Evolutionary conservation across 1,140 invertebrate species (phyloP).

Genomic region (Aphaenogaster floridana): DNA sequence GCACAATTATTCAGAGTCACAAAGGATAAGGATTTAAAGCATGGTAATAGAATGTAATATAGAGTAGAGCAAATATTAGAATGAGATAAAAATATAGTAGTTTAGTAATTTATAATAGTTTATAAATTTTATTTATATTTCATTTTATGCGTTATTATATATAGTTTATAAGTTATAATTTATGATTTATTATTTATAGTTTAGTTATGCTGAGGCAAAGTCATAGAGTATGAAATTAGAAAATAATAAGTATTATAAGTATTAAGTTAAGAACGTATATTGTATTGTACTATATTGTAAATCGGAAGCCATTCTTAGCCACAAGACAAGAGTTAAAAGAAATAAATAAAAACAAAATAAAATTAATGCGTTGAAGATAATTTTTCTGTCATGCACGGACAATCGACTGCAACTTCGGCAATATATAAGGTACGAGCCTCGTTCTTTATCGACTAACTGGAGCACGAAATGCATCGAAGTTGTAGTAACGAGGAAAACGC

Average conservation of each 20-base stretch:
- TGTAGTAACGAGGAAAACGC: slow-evolving; percentile 26
- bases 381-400: background rate
- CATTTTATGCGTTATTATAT: background rate
- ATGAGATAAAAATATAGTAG: background rate
- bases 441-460: slow-evolving; percentile 20
- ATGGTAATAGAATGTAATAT: background rate
- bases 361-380: background rate
- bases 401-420: background rate
- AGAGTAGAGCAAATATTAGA: background rate
- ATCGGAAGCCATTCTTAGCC: background rate
- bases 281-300: background rate
- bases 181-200: background rate
- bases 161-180: background rate
- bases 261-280: background rate
- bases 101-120: background rate
- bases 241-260: background rate
- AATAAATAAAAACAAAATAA: background rate
- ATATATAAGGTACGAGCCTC: background rate
- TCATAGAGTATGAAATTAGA: background rate
- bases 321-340: background rate
- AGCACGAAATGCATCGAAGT: slow-evolving; percentile 38
- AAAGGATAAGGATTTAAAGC: background rate
- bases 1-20: background rate
- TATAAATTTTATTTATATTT: too few relatives aligned
- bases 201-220: background rate